Evolutionary conservation across 2,888 invertebrate genomes (phyloP), one percentile per base, ranked within the genome.

Genomic region (Bellardia bayeri): DNA sequence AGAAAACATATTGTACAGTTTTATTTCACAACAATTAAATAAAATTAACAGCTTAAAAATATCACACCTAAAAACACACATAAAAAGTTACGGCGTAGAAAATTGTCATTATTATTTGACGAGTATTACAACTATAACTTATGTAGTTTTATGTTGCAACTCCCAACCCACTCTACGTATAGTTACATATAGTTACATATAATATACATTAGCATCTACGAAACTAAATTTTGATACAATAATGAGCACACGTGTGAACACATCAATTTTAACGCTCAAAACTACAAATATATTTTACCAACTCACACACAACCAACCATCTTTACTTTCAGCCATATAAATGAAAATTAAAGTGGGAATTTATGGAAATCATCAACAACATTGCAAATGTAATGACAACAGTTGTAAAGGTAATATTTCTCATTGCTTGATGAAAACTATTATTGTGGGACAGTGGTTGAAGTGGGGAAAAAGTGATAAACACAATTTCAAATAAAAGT

Each of bases 341-440:
- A 66, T 42, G 42, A 66, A 66, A 64, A 66, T 66, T 66, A 42
- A 66, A 66, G 66, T 66, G 66, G 42, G 66, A 66, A 66, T 66
- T 66, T 66, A 42, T 23, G 66, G 16, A 66, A 66, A 66, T 66
- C 16, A 66, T 45, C 66, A 64, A n/a, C 23, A 66, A 66, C 45
- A 42, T 45, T 23, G 66, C 42, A 7, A 45, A 6, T 42, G 42
- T 23, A 23, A 42, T 42, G 23, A 42, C 9, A 42, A 45, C 40
- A 42, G 11, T 45, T 66, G 42, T 66, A 23, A 66, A 13, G 45
- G 42, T 23, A 66, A 45, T 23, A 23, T 23, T 9, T 8, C 7
- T 64, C 64, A 64, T 63, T 64, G 42, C 11, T 16, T 42, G 66
- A 11, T 66, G 23, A 66, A 66, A 66, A 42, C 13, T 66, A 23